Base-by-base conservation (phyloP, 1,140 invertebrate species). In the Limonius californicus region DNA sequence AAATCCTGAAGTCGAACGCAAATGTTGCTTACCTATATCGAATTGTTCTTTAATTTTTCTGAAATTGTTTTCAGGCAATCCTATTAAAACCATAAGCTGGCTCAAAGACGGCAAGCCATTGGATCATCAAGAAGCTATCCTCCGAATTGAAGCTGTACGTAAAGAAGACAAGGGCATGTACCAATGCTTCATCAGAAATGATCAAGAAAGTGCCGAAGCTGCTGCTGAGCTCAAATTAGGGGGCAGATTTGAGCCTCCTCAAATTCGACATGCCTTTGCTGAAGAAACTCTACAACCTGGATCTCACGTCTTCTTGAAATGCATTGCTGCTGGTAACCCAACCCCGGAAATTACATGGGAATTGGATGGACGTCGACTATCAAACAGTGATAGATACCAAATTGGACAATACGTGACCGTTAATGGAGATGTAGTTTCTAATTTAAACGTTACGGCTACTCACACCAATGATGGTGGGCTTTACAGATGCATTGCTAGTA, bases 121-220 rank as follows among this genome's bases (percentile, higher is more conserved):
- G 64, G 86, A 87, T 54, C 87, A 89, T 70, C 87, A 89, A 63
- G 91, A 92, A 64, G 82, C 88, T 0, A 83, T 89, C 43, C 77
- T 97, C 14, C 85, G 89, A 56, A 95, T 98, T 70, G 89, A 92
- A 66, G 88, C 89, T 2, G 93, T 98, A 0, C 89, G 92, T 76
- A 92, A 96, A 71, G 91, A 95, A 78, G 94, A 98, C 75, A 94
- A 93, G 74, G 95, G 95, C 75, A 97, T 98, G 94, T 98, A 97
- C 74, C 95, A 98, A 72, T 98, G 95, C 74, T 94, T 97, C 73
- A 91, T 95, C 27, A 83, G 90, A 47, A 97, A 97, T 74, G 93
- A 96, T 72, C 91, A 95, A 76, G 94, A 97, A 78, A 94, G 90
- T 68, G 92, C 92, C 0, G 93, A 97, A 73, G 91, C 91, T 0